Evolutionary conservation across 2,888 invertebrate species (phyloP), one percentile per base, ranked within the genome.

Genomic region (Polyploca ridens): DNA sequence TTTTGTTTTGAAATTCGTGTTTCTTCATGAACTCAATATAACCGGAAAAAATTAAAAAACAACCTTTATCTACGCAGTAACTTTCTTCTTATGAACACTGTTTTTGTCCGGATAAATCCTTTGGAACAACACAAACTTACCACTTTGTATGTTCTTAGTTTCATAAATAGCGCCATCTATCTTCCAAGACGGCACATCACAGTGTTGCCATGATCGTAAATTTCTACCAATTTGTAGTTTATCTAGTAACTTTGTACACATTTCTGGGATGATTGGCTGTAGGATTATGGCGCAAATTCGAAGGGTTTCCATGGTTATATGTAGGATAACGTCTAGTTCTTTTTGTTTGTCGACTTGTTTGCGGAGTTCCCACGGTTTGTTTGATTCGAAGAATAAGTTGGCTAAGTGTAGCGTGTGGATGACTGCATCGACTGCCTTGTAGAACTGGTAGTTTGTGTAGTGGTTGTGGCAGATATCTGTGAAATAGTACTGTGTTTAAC

Each of bases 321-420:
- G 97, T 65, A 99, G 94, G 62, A 98, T 95, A 16, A 96, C 95
- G 79, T 96, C 95, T 2, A 98, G 88, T 77, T 96, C 94, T 58
- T 95, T 91, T 62, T 95, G 94, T 33, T 93, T 85, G 58, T 95
- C 91, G 0, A 93, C 88, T 11, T 93, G 84, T 80, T 97, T 97
- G 64, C 94, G 95, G 67, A 99, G 93, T 73, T 96, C 95, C 99
- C 99, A 99, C 0, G 99, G 99, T 85, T 97, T 96, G 75, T 96
- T 95, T 5, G 96, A 93, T 81, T 99, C 97, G 79, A 99, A 96
- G 94, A 99, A 98, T 68, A 96, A 92, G 93, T 99, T 99, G 19
- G 97, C 96, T 38, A 95, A 90, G 80, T 97, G 97, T 13, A 99
- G 90, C 0, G 96, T 95, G 13, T 95, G 91, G 88, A 99, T 96